Conservation (phyloP, 2,797 vertebrate species). For the Lepus townsendii region DNA sequence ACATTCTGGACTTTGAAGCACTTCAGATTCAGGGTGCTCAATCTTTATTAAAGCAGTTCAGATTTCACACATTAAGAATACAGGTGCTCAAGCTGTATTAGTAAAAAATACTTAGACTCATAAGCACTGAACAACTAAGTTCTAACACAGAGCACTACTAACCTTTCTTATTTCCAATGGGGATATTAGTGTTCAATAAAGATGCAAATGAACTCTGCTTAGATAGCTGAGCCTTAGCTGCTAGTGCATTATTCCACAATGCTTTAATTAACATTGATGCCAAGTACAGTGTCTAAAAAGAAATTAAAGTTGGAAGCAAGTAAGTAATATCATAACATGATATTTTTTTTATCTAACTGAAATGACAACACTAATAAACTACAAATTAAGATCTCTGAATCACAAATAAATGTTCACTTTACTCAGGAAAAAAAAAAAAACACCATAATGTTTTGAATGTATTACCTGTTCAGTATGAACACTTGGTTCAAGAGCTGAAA, state of each 20-base stretch:
- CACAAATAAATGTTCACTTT: constrained; percentile 4
- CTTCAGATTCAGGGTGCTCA: background rate
- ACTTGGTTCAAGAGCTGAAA: constrained; percentile 97
- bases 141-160: constrained; percentile 68
- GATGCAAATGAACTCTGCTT: constrained; percentile 99
- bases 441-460: background rate
- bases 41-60: background rate
- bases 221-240: constrained; percentile 98
- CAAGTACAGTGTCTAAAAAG: constrained; percentile 95
- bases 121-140: constrained; percentile 30
- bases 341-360: background rate
- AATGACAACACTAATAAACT: constrained; percentile 42
- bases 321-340: background rate
- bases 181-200: constrained; percentile 97
- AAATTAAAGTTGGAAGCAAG: background rate
- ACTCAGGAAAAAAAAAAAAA: background rate
- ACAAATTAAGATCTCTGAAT: constrained; percentile 33
- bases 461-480: constrained; percentile 98
- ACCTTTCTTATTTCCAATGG: constrained; percentile 99
- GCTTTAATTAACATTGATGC: constrained; percentile 99
- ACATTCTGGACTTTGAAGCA: background rate
- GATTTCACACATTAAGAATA: background rate
- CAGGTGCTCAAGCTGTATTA: background rate
- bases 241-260: constrained; percentile 98
- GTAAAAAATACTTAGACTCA: constrained; percentile 9